Conservation (phyloP, 2,797 vertebrate genomes). For the Synaphobranchus kaupii region DNA sequence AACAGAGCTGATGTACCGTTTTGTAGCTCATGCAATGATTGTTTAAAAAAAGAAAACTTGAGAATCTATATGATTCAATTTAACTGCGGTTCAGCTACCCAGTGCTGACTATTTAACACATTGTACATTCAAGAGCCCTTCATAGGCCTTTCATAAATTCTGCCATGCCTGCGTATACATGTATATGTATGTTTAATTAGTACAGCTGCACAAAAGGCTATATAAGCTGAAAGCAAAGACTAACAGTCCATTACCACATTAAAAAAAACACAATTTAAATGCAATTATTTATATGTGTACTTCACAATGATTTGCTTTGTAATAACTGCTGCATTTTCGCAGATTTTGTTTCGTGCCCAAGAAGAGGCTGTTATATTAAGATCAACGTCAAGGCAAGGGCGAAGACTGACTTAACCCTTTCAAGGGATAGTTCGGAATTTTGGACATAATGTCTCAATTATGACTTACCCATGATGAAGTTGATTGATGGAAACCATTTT, state of each 20-base stretch:
- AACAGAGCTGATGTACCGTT: not conserved
- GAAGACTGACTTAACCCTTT: not conserved
- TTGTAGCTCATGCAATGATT: not conserved
- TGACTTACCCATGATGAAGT: too few relatives aligned
- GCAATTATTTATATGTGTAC: not conserved
- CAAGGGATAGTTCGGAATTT: too few relatives aligned
- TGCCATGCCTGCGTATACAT: not conserved
- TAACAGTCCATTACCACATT: not conserved
- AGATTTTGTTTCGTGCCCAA: not conserved
- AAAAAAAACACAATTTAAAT: not conserved
- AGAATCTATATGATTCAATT: not conserved
- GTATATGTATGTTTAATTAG: not conserved
- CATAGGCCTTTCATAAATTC: not conserved
- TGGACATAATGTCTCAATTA: too few relatives aligned
- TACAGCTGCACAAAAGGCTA: not conserved
- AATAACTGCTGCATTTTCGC: not conserved
- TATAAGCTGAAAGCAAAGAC: not conserved
- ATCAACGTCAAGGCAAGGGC: not conserved
- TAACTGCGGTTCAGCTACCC: not conserved
- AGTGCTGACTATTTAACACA: not conserved
- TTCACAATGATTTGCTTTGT: not conserved
- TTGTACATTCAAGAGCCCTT: not conserved
- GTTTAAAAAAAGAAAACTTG: not conserved
- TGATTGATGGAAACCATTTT: too few relatives aligned
- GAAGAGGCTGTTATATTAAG: not conserved